Base-by-base conservation (phyloP, 23 tunicate genomes). In the Phallusia fumigata region DNA sequence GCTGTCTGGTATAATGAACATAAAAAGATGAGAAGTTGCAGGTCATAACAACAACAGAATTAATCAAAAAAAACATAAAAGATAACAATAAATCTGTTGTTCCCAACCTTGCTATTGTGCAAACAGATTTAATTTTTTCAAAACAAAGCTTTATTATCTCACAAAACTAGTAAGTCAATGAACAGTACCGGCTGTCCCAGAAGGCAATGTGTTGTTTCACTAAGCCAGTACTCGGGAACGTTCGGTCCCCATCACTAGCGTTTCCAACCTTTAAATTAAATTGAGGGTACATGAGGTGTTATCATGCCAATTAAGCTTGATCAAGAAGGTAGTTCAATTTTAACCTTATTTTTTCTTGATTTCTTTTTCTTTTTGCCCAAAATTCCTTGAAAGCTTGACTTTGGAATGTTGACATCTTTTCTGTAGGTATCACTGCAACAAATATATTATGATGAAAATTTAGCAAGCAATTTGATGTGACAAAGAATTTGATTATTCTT, bases 151-250 rank as follows among this genome's bases (percentile, higher is more conserved):
- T 5, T 40, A 40, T 40, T 40, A 40, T 40, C 10, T n/a, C n/a
- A n/a, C n/a, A n/a, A 40, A 40, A 40, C 47, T 10, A 40, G 10
- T 40, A 40, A 40, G 47, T 10, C 47, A 40, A 40, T 40, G 5
- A 3, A 1, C 13, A 5, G 8, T 24, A 92, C 97, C 97, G 83
- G 79, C 82, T 76, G 84, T 92, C 97, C 97, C 97, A 92, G 33
- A 83, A 84, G 2, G 97, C 91, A 76, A 92, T 83, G 44, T 92
- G 97, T 72, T 92, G 97, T 50, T 92, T 92, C 0, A 92, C 97
- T 6, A 84, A 31, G 30, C 97, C 91, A 58, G 86, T 64, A 78
- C 83, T 83, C 6, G 82, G 79, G 31, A 83, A 19, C 22, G 49
- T 5, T 0, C 86, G 84, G 45, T 91, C 96, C 58, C 35, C 76